Conservation (phyloP, 1,140 invertebrate genomes). For the Temnothorax curvispinosus region DNA sequence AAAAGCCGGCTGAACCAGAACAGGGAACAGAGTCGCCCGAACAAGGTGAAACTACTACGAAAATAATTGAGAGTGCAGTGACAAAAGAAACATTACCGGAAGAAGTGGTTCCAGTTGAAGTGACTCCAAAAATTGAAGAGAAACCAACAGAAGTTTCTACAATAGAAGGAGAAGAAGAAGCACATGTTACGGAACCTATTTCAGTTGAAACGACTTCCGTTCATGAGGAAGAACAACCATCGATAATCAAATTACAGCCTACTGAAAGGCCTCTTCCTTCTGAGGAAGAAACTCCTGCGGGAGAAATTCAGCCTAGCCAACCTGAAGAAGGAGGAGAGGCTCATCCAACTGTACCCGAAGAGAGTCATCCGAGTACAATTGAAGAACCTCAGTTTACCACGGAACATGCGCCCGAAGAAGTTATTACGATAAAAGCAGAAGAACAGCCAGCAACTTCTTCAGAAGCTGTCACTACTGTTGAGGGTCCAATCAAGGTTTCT, state of each 20-base stretch:
- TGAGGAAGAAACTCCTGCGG: slow-evolving; percentile 3
- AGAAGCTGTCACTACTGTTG: slow-evolving; percentile 23
- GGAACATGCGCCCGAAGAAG: slow-evolving; percentile 8
- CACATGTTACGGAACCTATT: slow-evolving; percentile 22
- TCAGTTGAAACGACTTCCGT: slow-evolving; percentile 13
- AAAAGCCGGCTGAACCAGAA: slow-evolving; percentile 56
- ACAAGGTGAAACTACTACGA: slow-evolving; percentile 35
- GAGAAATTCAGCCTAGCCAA: slow-evolving; percentile 20
- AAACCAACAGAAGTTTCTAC: slow-evolving; percentile 44
- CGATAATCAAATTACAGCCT: slow-evolving; percentile 49
- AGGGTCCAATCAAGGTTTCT: neutral
- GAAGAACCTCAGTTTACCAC: slow-evolving; percentile 18
- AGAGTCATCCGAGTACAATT: neutral
- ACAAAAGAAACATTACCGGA: slow-evolving; percentile 13
- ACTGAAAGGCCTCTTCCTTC: slow-evolving; percentile 45
- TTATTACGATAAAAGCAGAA: slow-evolving; percentile 27
- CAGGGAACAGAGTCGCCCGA: slow-evolving; percentile 40
- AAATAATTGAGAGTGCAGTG: slow-evolving; percentile 33
- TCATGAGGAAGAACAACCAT: slow-evolving; percentile 34
- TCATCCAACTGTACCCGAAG: neutral
- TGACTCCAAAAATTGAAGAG: slow-evolving; percentile 40
- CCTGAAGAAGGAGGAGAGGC: slow-evolving; percentile 32
- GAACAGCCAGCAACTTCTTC: slow-evolving; percentile 12
- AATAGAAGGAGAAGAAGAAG: neutral
- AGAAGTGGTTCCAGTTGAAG: slow-evolving; percentile 14